Evolutionary conservation across 2,888 invertebrate species (phyloP).

Genomic region (Melanargia galathea): DNA sequence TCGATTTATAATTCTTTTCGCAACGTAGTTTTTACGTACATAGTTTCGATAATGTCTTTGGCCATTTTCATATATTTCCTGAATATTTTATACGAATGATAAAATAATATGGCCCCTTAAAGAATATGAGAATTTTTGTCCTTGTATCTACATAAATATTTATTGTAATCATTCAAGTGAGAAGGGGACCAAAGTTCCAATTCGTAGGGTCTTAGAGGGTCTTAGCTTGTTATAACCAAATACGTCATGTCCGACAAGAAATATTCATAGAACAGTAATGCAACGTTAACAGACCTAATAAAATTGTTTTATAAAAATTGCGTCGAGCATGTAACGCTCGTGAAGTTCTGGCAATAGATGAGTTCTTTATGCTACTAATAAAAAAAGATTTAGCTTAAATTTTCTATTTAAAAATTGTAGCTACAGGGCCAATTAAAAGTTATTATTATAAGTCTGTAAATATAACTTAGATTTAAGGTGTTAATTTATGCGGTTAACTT

Average conservation of each 20-base stretch:
- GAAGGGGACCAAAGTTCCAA: background rate
- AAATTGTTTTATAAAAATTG: too few relatives aligned
- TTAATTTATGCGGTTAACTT: slow-evolving; percentile 73
- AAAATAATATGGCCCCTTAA: background rate
- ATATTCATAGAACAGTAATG: background rate
- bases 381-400: slow-evolving; percentile 14
- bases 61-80: background rate
- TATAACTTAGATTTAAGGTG: slow-evolving; percentile 66
- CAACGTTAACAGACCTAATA: too few relatives aligned
- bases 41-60: background rate
- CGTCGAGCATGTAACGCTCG: background rate
- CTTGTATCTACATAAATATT: slow-evolving; percentile 5
- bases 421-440: slow-evolving; percentile 40
- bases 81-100: background rate
- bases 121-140: slow-evolving; percentile 9
- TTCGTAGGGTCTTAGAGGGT: too few relatives aligned
- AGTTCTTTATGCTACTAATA: slow-evolving; percentile 12
- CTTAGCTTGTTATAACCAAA: too few relatives aligned
- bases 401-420: slow-evolving; percentile 30
- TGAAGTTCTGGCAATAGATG: background rate
- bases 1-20: background rate
- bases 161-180: slow-evolving; percentile 9
- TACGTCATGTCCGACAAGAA: background rate
- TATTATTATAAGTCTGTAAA: slow-evolving; percentile 76
- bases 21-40: background rate